phyloP scores from a whole-genome alignment of 2,888 invertebrate genomes.

The Eilema griseolum region DNA sequence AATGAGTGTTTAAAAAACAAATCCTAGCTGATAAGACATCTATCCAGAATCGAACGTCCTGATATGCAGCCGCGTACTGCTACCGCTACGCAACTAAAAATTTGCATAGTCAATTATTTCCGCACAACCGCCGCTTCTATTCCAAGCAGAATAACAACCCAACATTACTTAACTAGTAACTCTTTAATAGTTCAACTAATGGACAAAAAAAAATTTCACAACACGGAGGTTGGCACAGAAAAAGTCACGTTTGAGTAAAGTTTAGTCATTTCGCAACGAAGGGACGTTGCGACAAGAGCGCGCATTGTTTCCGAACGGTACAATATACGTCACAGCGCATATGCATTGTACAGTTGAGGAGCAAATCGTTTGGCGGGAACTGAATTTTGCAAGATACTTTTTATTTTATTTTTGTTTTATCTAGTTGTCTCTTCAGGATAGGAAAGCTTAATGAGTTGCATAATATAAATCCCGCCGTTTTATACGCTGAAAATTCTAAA shows the following conservation, averaged over 20 bases:
- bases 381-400: conserved; percentile 6
- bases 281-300: conserved; percentile 46
- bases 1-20: neutral
- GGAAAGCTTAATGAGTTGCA: neutral
- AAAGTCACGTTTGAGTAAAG: conserved; percentile 52
- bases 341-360: conserved; percentile 17
- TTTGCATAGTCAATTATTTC: neutral
- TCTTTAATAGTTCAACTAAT: conserved; percentile 20
- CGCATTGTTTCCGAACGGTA: conserved; percentile 42
- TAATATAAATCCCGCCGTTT: neutral
- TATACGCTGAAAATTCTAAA: neutral
- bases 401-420: neutral
- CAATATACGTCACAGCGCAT: conserved; percentile 18
- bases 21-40: neutral
- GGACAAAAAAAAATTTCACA: conserved; percentile 28
- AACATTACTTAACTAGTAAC: conserved; percentile 18
- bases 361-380: conserved; percentile 7
- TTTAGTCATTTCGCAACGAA: conserved; percentile 41
- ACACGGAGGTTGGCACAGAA: conserved; percentile 48
- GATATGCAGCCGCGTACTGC: neutral
- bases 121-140: neutral
- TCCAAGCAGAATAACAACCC: neutral
- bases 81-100: neutral
- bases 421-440: neutral
- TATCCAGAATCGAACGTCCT: neutral